These are phyloP conservation scores for Ennomos quercinarius DNA, from an alignment of 2,888 invertebrate species.

Conservation along the genomic window DNA sequence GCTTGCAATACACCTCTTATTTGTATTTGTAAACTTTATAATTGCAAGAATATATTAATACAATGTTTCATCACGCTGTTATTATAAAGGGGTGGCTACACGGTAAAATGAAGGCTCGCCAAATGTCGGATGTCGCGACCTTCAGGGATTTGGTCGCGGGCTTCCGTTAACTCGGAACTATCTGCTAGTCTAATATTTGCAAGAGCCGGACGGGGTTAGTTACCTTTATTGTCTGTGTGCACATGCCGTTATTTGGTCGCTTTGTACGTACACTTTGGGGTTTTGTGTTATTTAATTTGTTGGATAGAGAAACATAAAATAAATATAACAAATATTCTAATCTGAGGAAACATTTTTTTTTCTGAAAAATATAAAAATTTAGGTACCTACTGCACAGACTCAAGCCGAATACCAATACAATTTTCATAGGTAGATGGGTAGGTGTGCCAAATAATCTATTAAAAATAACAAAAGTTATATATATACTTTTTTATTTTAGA, in stretches of 20 bases:
- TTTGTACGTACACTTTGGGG: constrained; percentile 13
- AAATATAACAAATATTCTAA: no score
- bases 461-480: no score
- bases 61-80: constrained; percentile 54
- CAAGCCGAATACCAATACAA: no score
- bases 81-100: constrained; percentile 50
- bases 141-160: constrained; percentile 71
- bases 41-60: no score
- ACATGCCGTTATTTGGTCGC: constrained; percentile 23
- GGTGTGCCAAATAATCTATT: no score
- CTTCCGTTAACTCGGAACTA: constrained; percentile 79
- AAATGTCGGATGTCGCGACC: constrained; percentile 79
- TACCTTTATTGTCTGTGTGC: constrained; percentile 41
- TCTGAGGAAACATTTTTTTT: no score
- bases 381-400: no score
- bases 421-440: no score
- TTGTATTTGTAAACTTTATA: no score
- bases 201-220: constrained; percentile 49
- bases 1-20: no score
- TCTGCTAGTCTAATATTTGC: constrained; percentile 77
- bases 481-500: no score
- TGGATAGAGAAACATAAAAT: not conserved
- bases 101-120: constrained; percentile 79
- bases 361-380: no score
- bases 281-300: constrained; percentile 2